These are phyloP conservation scores for Drosophila sturtevanti DNA, from an alignment of 1,140 invertebrate species.

Conservation along the genomic window DNA sequence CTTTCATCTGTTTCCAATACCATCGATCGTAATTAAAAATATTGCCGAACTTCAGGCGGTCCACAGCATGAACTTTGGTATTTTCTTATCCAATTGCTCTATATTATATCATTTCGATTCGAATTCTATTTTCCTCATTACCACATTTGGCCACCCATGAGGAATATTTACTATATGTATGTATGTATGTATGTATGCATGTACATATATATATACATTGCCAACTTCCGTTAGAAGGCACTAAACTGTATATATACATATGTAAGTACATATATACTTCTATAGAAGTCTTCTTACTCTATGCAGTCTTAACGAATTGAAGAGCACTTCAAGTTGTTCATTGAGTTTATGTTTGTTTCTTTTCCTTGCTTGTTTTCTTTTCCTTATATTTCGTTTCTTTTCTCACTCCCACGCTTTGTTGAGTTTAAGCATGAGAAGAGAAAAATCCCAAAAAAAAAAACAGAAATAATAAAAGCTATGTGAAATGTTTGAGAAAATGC, in stretches of 20 bases:
- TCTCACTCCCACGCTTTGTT: slow-evolving; percentile 71
- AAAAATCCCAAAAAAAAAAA: slow-evolving; percentile 40
- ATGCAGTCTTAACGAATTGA: slow-evolving; percentile 34
- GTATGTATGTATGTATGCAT: slow-evolving; percentile 18
- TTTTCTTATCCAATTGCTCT: background rate
- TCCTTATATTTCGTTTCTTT: slow-evolving; percentile 30
- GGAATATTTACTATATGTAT: background rate
- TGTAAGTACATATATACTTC: too few relatives aligned
- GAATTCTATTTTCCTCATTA: background rate
- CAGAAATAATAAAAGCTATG: slow-evolving; percentile 47
- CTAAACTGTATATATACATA: slow-evolving; percentile 18
- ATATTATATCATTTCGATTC: slow-evolving; percentile 33
- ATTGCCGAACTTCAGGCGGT: slow-evolving; percentile 43
- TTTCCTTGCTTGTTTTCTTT: slow-evolving; percentile 24
- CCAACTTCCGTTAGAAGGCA: slow-evolving; percentile 57
- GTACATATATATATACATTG: slow-evolving; percentile 33
- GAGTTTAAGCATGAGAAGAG: slow-evolving; percentile 51
- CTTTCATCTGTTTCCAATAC: background rate
- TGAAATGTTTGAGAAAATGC: slow-evolving; percentile 51
- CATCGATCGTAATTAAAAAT: background rate
- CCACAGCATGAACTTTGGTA: slow-evolving; percentile 31
- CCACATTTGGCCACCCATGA: slow-evolving; percentile 24
- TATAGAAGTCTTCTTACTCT: background rate
- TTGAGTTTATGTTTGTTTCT: slow-evolving; percentile 31
- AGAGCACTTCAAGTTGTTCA: slow-evolving; percentile 63